A percentile compares a stretch with the other conserved stretches of the same genome.
Evolutionary conservation across 2,797 vertebrate genomes (phyloP).

Genomic region (Menidia menidia): DNA sequence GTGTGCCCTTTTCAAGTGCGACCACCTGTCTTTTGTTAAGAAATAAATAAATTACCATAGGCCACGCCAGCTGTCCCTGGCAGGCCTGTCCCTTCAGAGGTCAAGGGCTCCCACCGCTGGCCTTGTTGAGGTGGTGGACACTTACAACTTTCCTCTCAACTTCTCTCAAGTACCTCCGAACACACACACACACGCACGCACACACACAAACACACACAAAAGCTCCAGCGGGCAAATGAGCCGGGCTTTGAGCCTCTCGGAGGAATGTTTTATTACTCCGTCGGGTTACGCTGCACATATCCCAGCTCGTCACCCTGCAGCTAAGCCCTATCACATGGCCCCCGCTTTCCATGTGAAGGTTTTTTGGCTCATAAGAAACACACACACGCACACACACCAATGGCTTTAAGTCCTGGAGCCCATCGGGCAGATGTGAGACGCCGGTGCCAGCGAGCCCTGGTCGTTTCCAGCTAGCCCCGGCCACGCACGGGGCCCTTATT

Average conservation of each 20-base stretch:
- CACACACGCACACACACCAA: conserved; percentile 39
- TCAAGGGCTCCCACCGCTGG: conserved; percentile 91
- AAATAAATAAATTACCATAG: conserved; percentile 89
- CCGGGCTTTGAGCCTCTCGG: conserved; percentile 63
- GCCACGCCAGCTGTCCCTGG: conserved; percentile 88
- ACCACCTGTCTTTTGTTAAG: conserved; percentile 90
- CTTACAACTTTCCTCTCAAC: conserved; percentile 86
- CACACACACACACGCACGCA: conserved; percentile 51
- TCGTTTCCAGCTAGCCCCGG: conserved; percentile 60
- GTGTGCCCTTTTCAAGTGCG: conserved; percentile 88
- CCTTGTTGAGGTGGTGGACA: conserved; percentile 85
- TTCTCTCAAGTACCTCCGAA: conserved; percentile 76
- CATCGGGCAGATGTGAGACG: conserved; percentile 75
- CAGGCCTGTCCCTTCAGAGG: conserved; percentile 85
- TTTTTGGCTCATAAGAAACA: conserved; percentile 65
- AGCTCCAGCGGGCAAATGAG: conserved; percentile 48
- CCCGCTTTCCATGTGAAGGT: conserved; percentile 70
- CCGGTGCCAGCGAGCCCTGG: conserved; percentile 55
- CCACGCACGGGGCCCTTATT: conserved; percentile 69
- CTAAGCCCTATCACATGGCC: conserved; percentile 81
- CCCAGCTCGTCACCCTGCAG: conserved; percentile 73
- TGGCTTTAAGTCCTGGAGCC: conserved; percentile 55
- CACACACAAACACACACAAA: conserved; percentile 46
- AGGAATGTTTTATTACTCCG: conserved; percentile 81
- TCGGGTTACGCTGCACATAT: conserved; percentile 72